These are phyloP conservation scores for Crenichthys baileyi DNA, from an alignment of 2,797 vertebrate genomes.

Conservation along the genomic window DNA sequence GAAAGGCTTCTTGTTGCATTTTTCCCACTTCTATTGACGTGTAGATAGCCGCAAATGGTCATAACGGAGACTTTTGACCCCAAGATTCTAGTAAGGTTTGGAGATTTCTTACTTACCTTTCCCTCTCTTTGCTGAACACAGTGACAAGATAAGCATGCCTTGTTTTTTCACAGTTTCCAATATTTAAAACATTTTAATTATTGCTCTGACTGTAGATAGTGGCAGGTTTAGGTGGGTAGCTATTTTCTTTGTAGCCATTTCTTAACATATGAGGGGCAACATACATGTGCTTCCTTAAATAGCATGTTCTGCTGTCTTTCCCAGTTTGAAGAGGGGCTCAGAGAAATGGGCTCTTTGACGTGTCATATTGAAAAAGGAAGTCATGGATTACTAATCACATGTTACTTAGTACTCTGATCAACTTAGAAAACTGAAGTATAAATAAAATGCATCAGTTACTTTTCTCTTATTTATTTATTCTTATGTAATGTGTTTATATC, in stretches of 20 bases:
- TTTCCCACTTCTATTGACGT: not conserved
- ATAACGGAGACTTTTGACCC: not conserved
- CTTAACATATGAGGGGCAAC: not conserved
- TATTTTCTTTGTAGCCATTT: not conserved
- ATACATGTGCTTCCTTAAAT: not conserved
- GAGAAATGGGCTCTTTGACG: not conserved
- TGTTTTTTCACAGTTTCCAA: not conserved
- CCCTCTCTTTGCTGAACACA: not conserved
- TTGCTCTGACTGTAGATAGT: not conserved
- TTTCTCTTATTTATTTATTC: no score
- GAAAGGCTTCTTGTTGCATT: not conserved
- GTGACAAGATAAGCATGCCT: no score
- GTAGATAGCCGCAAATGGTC: not conserved
- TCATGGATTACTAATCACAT: not conserved
- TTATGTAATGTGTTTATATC: no score
- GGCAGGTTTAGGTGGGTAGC: no score
- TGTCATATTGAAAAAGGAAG: not conserved
- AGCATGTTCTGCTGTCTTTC: not conserved
- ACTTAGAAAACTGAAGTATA: no score
- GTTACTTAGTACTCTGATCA: no score
- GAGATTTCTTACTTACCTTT: no score
- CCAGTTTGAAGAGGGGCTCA: not conserved
- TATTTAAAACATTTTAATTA: not conserved
- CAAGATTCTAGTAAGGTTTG: no score
- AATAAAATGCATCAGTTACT: no score